Base-by-base conservation (phyloP, 2,113 vertebrate genomes). In the Mirza zaza region DNA sequence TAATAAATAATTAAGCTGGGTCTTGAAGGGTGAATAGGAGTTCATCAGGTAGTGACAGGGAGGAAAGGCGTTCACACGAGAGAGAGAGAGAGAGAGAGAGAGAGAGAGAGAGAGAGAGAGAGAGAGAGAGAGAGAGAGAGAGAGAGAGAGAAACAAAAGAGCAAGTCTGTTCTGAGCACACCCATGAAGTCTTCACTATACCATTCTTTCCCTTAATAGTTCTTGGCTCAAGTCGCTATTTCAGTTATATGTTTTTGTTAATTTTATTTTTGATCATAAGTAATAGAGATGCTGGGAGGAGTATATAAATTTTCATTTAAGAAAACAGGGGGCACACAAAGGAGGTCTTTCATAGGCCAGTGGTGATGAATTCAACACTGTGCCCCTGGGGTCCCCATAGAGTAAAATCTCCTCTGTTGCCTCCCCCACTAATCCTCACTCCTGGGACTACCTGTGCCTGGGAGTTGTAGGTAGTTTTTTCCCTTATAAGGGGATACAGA, bases 81-180 rank as follows among this genome's bases (percentile, higher is more conserved):
- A 52, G 70, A 91, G n/a, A 83, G 45, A 63, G 2, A 34, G n/a
- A 83, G 45, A 63, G 2, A 34, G n/a, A 83, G 45, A 63, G 2
- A 34, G n/a, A 83, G 45, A 63, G 2, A 34, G n/a, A 83, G 45
- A 63, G 2, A 34, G n/a, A n/a, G 32, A 83, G 88, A 52, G 70
- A 91, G 32, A 83, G 88, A 52, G 70, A 91, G 32, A 83, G 88
- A 52, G 70, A 91, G 32, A 83, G 88, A 52, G 70, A 91, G n/a
- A n/a, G n/a, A n/a, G 42, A 87, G n/a, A 83, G 45, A 63, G 2
- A 34, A 17, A 21, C 10, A 25, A 63, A 83, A 79, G 76, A 59
- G 17, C 39, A 18, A 17, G 34, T 59, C 34, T 36, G 27, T 10
- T 59, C 12, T 73, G 36, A 52, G 48, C 20, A 23, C 18, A 57